A percentile compares a stretch with the other conserved stretches of the same genome.
phyloP scores from a whole-genome alignment of 2,113 vertebrate genomes.

The Petrocephalus zakoni region DNA sequence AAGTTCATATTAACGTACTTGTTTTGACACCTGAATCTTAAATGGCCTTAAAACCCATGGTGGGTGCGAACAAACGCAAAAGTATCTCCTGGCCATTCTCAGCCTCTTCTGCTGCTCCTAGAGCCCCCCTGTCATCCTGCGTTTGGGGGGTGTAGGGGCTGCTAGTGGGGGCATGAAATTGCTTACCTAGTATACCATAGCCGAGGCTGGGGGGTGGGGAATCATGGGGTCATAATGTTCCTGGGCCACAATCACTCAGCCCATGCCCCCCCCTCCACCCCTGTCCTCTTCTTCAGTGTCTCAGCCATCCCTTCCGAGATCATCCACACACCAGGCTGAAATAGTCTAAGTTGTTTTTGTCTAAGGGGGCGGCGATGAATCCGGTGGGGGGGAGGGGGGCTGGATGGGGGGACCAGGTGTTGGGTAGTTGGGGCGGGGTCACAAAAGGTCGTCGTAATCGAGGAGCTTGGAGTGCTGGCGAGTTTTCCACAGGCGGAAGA shows the following conservation, averaged over 20 bases:
- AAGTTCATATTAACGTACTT: background rate
- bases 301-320: background rate
- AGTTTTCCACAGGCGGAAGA: constrained; percentile 96
- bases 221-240: background rate
- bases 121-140: background rate
- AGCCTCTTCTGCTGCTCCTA: background rate
- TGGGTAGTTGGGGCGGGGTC: constrained; percentile 38
- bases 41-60: background rate
- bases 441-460: constrained; percentile 86
- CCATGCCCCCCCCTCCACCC: background rate
- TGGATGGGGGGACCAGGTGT: background rate
- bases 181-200: background rate
- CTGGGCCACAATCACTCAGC: background rate
- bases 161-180: background rate
- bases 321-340: background rate
- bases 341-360: background rate
- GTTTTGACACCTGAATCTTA: constrained; percentile 15
- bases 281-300: background rate
- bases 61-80: background rate
- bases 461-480: constrained; percentile 94
- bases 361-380: background rate
- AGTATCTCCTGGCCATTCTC: background rate
- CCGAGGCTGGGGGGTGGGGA: background rate
- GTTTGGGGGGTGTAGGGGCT: background rate
- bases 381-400: background rate